Evolutionary conservation across 2,888 invertebrate species (phyloP).

Genomic region (Rhaphigaster nebulosa): DNA sequence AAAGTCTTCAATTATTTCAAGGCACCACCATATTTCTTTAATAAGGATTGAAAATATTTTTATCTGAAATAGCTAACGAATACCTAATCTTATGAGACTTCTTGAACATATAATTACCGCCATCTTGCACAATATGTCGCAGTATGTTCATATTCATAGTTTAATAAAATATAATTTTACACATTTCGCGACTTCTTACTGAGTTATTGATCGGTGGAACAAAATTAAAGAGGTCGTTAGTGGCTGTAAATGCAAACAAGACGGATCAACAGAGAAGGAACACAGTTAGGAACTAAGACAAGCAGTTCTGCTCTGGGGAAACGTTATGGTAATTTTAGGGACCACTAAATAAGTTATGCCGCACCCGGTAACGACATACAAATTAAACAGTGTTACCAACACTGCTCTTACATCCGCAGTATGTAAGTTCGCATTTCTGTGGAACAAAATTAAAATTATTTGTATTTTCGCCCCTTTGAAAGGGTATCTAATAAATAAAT

Average conservation of each 20-base stretch:
- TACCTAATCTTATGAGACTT: no score
- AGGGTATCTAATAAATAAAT: no score
- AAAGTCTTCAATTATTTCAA: no score
- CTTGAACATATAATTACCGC: no score
- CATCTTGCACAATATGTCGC: no score
- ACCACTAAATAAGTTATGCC: slow-evolving; percentile 26
- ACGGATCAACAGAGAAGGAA: slow-evolving; percentile 20
- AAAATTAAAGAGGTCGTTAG: background rate
- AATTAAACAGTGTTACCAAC: slow-evolving; percentile 37
- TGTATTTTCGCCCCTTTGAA: background rate
- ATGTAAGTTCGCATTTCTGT: background rate
- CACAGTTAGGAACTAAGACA: background rate
- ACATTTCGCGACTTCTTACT: background rate
- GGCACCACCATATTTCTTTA: no score
- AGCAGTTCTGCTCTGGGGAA: slow-evolving; percentile 11
- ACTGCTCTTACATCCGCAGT: background rate
- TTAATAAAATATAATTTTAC: background rate
- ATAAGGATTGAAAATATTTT: no score
- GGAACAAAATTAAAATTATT: background rate
- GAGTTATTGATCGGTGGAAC: background rate
- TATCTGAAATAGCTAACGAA: no score
- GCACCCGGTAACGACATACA: slow-evolving; percentile 32
- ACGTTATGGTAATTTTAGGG: slow-evolving; percentile 51
- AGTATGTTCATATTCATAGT: background rate
- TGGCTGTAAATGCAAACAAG: background rate